A percentile compares a stretch with the other conserved stretches of the same genome.
phyloP scores from a whole-genome alignment of 2,797 vertebrate genomes.

The Tolypeutes matacus region DNA sequence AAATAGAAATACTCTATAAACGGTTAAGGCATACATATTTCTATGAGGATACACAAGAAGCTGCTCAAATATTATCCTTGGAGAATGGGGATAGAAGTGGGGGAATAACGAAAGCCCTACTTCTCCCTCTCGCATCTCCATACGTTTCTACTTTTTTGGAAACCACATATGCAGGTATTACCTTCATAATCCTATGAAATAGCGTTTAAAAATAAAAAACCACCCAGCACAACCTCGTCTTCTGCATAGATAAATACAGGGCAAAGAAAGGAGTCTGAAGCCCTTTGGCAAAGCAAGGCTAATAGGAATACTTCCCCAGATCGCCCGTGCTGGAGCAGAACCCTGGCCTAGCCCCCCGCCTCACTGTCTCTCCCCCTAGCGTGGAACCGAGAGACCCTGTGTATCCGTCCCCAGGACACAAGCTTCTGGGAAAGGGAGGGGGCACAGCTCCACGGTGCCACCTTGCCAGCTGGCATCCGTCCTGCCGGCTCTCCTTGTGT shows the following conservation, averaged over 20 bases:
- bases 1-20: rapidly evolving
- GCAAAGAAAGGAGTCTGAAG: neutral
- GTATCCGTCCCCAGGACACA: rapidly evolving
- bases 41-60: neutral
- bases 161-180: neutral
- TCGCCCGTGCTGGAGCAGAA: rapidly evolving
- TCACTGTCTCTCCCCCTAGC: rapidly evolving
- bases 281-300: neutral
- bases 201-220: neutral
- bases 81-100: too few species aligned
- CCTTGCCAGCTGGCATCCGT: neutral
- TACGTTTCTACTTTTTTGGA: neutral
- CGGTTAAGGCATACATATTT: neutral
- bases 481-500: neutral
- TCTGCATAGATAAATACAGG: neutral
- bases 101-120: neutral
- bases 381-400: neutral
- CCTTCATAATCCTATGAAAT: neutral
- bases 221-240: neutral
- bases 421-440: rapidly evolving
- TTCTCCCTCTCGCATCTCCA: neutral
- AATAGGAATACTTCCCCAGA: too few species aligned
- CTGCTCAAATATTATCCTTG: neutral
- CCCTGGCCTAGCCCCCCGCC: rapidly evolving
- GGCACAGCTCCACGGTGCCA: rapidly evolving